These are phyloP conservation scores for Oligia fasciuncula DNA, from an alignment of 2,888 invertebrate genomes.

Conservation along the genomic window DNA sequence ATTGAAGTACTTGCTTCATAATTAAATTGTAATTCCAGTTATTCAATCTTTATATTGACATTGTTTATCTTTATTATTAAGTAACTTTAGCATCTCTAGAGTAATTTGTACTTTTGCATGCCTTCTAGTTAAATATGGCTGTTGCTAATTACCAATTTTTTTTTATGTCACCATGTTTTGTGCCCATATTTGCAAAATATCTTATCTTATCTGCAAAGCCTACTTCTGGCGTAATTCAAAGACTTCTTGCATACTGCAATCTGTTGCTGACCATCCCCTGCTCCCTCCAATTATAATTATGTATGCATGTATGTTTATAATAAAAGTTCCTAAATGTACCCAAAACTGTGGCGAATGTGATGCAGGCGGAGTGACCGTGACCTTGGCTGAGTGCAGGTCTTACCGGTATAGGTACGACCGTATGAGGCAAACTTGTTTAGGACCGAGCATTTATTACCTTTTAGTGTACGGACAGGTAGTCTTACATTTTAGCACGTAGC, in stretches of 20 bases:
- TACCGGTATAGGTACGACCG: conserved; percentile 28
- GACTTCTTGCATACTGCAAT: background rate
- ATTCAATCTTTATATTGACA: too few species aligned
- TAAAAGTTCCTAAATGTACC: conserved; percentile 24
- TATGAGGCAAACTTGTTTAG: conserved; percentile 53
- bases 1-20: too few species aligned
- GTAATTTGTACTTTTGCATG: too few species aligned
- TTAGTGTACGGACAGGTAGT: conserved; percentile 52
- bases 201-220: background rate
- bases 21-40: too few species aligned
- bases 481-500: conserved; percentile 31
- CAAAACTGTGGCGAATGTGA: conserved; percentile 48
- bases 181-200: too few species aligned
- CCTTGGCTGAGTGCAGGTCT: conserved; percentile 46
- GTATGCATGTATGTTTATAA: background rate
- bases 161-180: too few species aligned
- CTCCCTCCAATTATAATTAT: conserved; percentile 4
- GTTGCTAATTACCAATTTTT: too few species aligned
- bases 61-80: too few species aligned
- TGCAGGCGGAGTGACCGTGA: conserved; percentile 37
- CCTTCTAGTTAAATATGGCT: too few species aligned
- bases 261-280: background rate
- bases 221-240: background rate
- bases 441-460: conserved; percentile 44
- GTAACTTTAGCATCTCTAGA: too few species aligned